phyloP scores from a whole-genome alignment of 2,113 vertebrate species.

The Pantherophis guttatus region DNA sequence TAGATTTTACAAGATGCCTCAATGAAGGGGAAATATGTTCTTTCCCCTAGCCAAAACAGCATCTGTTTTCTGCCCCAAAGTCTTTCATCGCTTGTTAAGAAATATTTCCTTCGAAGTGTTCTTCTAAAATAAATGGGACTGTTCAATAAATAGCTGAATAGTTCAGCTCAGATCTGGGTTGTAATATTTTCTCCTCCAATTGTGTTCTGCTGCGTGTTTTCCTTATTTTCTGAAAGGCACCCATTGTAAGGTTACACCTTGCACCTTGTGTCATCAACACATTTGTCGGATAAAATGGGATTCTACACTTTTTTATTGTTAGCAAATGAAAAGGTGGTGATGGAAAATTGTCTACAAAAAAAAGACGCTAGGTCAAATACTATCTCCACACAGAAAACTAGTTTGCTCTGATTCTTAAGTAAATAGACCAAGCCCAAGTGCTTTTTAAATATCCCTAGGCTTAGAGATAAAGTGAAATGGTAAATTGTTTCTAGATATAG shows the following conservation, averaged over 20 bases:
- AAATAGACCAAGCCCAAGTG: not conserved
- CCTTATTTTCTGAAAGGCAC: not conserved
- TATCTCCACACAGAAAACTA: not conserved
- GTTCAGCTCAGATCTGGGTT: not conserved
- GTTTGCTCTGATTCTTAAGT: not conserved
- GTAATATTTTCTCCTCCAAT: not conserved
- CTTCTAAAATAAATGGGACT: conserved; percentile 6
- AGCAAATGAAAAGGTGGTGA: not conserved
- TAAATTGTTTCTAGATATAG: not conserved
- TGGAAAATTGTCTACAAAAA: not conserved
- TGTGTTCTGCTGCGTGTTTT: not conserved
- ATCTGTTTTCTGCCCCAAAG: not conserved
- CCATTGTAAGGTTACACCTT: not conserved
- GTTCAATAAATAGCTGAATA: not conserved
- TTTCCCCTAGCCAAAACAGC: not conserved
- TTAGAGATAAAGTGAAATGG: not conserved
- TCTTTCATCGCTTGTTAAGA: not conserved
- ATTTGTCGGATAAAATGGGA: not conserved
- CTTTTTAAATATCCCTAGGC: not conserved
- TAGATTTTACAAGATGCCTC: not conserved
- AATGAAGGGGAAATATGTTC: not conserved
- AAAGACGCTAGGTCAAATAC: not conserved
- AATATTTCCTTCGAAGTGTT: not conserved
- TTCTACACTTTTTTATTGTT: not conserved
- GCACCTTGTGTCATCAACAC: not conserved